Base-by-base conservation (phyloP, 1,140 invertebrate genomes). In the Drosophila parabipectinata region DNA sequence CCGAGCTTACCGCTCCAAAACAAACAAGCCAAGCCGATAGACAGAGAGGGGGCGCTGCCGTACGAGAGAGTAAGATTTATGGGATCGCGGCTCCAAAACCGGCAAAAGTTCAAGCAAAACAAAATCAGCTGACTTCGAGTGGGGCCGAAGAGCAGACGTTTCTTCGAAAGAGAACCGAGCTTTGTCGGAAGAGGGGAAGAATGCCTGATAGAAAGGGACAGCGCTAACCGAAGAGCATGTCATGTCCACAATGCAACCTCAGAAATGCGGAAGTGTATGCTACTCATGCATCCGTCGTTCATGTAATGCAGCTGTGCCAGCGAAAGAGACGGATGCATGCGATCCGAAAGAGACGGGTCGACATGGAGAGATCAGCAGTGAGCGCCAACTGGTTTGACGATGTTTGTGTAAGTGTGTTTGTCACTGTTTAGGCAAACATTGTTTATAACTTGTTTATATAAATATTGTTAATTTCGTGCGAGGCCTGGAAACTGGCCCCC, bases 401-500 rank as follows among this genome's bases (percentile, higher is more conserved):
- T 32, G 47, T 64, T 45, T 68, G 50, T 52, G 53, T 71, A 26
- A 48, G 69, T 85, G 59, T 88, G 83, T 87, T 87, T 87, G 82
- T 87, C 82, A 83, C 83, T 87, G 83, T 88, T 87, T 88, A 79
- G 83, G 74, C 83, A 79, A 87, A 87, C 79, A 88, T 88, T 89
- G 83, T 88, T 88, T 88, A 89, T 88, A 88, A 88, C 83, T 89
- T 88, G 83, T 88, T 88, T 88, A 88, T 88, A 88, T 83, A 88
- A 88, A 87, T 87, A 87, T 87, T 87, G 79, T 87, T 87, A 87
- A 87, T 88, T 83, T 76, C 37, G 55, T 72, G 72, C 53, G 79
- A 84, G 80, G 52, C 62, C 61, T 77, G 57, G 39, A 75, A 75
- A 79, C 62, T 80, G 69, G 63, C 61, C 61, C 48, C 72, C 72